phyloP scores from a whole-genome alignment of 1,140 invertebrate species.

The Drusus annulatus region DNA sequence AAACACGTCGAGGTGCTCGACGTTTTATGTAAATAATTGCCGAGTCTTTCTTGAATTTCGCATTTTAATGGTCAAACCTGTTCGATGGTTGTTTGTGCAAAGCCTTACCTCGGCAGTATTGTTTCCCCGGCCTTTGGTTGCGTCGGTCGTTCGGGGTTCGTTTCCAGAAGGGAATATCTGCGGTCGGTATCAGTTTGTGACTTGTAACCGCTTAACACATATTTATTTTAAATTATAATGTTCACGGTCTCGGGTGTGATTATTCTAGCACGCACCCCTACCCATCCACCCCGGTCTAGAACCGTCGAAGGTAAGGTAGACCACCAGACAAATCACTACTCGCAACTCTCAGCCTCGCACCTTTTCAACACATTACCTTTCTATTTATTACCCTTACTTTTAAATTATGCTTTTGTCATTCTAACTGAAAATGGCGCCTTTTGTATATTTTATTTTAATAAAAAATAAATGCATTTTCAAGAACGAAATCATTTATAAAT shows the following conservation, averaged over 20 bases:
- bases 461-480: constrained; percentile 21
- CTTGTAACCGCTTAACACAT: constrained; percentile 45
- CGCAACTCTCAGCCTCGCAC: background rate
- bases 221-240: constrained; percentile 12
- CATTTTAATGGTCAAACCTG: no score
- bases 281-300: no score
- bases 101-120: no score
- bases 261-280: no score
- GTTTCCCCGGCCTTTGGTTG: no score
- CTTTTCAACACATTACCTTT: background rate
- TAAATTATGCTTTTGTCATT: background rate
- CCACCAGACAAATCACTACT: no score
- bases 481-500: constrained; percentile 8
- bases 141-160: no score
- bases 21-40: no score
- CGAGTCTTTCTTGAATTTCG: no score
- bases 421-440: background rate
- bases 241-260: background rate
- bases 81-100: no score
- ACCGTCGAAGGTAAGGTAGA: no score
- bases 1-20: no score
- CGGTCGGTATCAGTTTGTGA: background rate
- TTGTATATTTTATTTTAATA: constrained; percentile 36
- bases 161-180: background rate
- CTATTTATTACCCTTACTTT: constrained; percentile 16